Evolutionary conservation across 92 coral and sea anemone genomes (phyloP).

Genomic region (Epizoanthus fatuus): DNA sequence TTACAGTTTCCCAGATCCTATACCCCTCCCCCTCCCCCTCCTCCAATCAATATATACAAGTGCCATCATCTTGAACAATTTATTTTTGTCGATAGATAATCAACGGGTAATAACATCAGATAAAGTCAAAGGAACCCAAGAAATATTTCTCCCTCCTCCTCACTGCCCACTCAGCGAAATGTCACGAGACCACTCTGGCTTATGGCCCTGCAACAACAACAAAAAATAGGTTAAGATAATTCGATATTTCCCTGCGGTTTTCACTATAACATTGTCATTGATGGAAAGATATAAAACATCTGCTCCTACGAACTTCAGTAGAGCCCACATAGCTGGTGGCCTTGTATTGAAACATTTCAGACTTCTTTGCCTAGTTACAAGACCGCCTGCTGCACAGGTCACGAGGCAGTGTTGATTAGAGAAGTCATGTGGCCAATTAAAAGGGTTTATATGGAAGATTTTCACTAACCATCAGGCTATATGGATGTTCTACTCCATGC

Average conservation of each 20-base stretch:
- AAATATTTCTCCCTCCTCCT: not conserved
- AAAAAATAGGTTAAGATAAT: too few relatives aligned
- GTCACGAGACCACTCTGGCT: not conserved
- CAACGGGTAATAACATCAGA: conserved; percentile 25
- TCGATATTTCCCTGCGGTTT: too few relatives aligned
- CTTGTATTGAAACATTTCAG: too few relatives aligned
- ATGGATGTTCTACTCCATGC: conserved; percentile 49
- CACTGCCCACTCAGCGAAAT: not conserved
- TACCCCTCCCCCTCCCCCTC: too few relatives aligned
- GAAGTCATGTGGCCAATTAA: not conserved
- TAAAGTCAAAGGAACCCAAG: conserved; percentile 16
- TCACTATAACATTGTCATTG: too few relatives aligned
- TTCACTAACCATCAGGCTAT: conserved; percentile 9
- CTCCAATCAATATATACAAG: not conserved
- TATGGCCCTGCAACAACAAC: conserved; percentile 14
- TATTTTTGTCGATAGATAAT: conserved; percentile 35
- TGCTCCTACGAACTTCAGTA: too few relatives aligned
- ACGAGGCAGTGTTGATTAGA: too few relatives aligned
- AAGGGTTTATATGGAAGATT: not conserved
- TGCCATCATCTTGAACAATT: conserved; percentile 27
- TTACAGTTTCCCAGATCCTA: too few relatives aligned
- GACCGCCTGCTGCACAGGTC: too few relatives aligned
- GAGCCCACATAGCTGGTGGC: too few relatives aligned
- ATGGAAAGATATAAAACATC: too few relatives aligned
- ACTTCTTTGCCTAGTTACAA: too few relatives aligned